Percentiles rank a stretch among this genome's conserved stretches.
phyloP scores from a whole-genome alignment of 1,140 invertebrate genomes.

The Steinernema feltiae region DNA sequence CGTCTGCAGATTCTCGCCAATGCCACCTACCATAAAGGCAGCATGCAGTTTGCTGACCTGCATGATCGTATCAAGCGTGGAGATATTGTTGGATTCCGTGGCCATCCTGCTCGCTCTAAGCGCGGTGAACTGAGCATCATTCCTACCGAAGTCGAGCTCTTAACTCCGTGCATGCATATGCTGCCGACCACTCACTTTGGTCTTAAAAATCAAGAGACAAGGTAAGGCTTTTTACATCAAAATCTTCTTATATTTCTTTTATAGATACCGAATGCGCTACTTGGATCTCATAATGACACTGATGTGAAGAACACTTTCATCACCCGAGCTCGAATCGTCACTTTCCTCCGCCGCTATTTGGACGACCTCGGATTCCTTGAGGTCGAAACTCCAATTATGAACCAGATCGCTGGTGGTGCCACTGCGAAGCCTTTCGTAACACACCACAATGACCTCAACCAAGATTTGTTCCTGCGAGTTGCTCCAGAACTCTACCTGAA shows the following conservation, averaged over 20 bases:
- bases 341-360: constrained; percentile 82
- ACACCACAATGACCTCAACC: constrained; percentile 94
- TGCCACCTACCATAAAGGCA: constrained; percentile 64
- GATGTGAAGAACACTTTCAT: constrained; percentile 82
- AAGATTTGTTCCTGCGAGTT: constrained; percentile 93
- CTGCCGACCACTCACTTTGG: too few relatives aligned
- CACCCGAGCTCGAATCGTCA: constrained; percentile 79
- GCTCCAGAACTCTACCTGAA: constrained; percentile 96
- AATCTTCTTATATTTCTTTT: too few relatives aligned
- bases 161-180: constrained; percentile 96
- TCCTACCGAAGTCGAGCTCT: constrained; percentile 73
- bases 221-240: too few relatives aligned
- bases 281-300: constrained; percentile 94
- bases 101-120: constrained; percentile 86
- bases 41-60: constrained; percentile 70
- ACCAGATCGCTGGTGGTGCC: constrained; percentile 94
- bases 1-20: constrained; percentile 90
- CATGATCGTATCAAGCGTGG: constrained; percentile 80
- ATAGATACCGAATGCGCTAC: constrained; percentile 84
- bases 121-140: constrained; percentile 94
- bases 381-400: constrained; percentile 99
- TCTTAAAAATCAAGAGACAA: constrained; percentile 80
- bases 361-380: constrained; percentile 91
- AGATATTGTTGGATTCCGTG: constrained; percentile 86
- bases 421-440: constrained; percentile 97